Base-by-base conservation (phyloP, 1,140 invertebrate genomes). In the Mycetomoellerius zeteki region DNA sequence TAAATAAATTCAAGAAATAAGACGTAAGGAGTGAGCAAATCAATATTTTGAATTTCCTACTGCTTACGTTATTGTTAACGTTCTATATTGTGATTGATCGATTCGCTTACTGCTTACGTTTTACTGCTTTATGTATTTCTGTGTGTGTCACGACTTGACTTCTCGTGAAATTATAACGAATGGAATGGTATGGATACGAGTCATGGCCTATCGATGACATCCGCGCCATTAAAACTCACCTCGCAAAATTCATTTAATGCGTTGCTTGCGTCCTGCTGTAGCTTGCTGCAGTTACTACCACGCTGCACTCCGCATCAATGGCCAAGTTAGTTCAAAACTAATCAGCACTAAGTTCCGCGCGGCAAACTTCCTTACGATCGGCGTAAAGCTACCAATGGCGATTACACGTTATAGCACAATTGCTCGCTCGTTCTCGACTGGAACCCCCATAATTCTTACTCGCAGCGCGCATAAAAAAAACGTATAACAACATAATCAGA, bases 311-410 rank as follows among this genome's bases (percentile, higher is more conserved):
- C 30, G 24, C 65, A 58, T 85, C 52, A 72, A 75, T 64, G 67
- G 50, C 52, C 12, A 86, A 76, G 75, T 78, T 75, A 56, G 43
- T 27, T 60, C 58, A 43, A 37, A 37, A 50, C 50, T 88, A 85
- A 88, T 89, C 65, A 78, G 65, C 78, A 72, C 73, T 56, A 67
- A 73, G 86, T 88, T 88, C 69, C 76, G 72, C 58, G 43, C 24
- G 52, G 54, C n/a, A 24, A 86, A 89, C 65, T 90, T 86, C 64
- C 72, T 86, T 89, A 84, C 85, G 88, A 86, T 77, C 85, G 76
- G 50, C 50, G 56, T n/a, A 71, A 75, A 82, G 21, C 71, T 84
- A 72, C 78, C 62, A 27, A 21, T 73, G 27, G 77, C 67, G 87
- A 88, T 88, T 86, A 89, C 50, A 56, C 47, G 60, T 52, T 62